Percentiles rank a stretch among this genome's conserved stretches.
Conservation (phyloP, 2,888 invertebrate genomes). For the Apamea sordens region DNA sequence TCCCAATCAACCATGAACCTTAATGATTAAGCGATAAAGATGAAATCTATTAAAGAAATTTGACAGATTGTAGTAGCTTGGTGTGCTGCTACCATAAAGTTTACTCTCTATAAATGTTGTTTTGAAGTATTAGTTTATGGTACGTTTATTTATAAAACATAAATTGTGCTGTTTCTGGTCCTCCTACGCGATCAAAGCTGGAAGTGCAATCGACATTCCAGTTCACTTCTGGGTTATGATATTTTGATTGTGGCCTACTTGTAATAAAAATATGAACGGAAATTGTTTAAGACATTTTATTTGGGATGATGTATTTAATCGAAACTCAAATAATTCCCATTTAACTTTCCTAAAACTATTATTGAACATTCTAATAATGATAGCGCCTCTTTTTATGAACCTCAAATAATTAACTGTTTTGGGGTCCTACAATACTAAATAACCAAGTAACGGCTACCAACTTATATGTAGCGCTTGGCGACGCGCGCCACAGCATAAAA, state of each 20-base stretch:
- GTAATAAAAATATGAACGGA: constrained; percentile 12
- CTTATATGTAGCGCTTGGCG: neutral
- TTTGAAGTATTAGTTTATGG: constrained; percentile 61
- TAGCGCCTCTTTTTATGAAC: neutral
- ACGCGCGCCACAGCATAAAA: neutral
- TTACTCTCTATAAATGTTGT: constrained; percentile 51
- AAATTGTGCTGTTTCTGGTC: constrained; percentile 46
- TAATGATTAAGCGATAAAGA: no score
- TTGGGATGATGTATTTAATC: neutral
- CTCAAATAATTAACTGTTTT: neutral
- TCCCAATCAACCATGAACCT: no score
- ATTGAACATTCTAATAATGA: neutral
- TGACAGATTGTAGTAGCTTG: no score
- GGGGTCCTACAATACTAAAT: neutral
- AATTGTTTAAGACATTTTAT: neutral
- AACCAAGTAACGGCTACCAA: neutral
- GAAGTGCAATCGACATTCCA: constrained; percentile 59
- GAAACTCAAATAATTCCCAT: neutral
- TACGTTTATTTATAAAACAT: constrained; percentile 57
- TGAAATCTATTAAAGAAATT: no score
- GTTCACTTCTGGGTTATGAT: constrained; percentile 37
- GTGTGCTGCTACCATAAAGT: constrained; percentile 19
- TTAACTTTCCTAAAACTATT: neutral
- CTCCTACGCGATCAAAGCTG: constrained; percentile 44
- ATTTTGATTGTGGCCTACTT: constrained; percentile 31